phyloP scores from a whole-genome alignment of 2,797 vertebrate genomes.

The Chanos chanos region DNA sequence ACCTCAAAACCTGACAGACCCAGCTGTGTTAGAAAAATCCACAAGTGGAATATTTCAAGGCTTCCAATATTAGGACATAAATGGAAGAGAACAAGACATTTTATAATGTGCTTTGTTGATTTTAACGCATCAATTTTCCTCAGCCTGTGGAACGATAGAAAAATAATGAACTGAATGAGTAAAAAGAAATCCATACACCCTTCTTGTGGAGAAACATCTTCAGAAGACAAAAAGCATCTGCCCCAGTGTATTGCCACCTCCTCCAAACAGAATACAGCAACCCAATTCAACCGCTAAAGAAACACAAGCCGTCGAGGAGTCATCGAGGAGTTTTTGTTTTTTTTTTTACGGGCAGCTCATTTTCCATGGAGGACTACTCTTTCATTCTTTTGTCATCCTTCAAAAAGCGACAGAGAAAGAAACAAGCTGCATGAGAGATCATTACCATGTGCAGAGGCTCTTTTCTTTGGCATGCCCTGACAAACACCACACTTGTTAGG shows the following conservation, averaged over 20 bases:
- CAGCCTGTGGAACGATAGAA: no score
- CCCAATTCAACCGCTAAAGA: slow-evolving; percentile 34
- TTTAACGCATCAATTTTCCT: no score
- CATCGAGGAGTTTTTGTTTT: slow-evolving; percentile 37
- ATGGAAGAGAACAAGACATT: no score
- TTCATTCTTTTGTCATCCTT: slow-evolving; percentile 31
- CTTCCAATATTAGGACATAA: no score
- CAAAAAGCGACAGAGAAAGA: slow-evolving; percentile 46
- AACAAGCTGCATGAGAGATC: slow-evolving; percentile 34
- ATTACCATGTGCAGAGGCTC: slow-evolving; percentile 38
- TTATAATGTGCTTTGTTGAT: no score
- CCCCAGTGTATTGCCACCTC: slow-evolving; percentile 18
- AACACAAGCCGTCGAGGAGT: slow-evolving; percentile 40
- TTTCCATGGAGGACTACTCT: slow-evolving; percentile 38
- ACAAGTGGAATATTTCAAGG: no score
- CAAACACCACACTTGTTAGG: slow-evolving; percentile 26
- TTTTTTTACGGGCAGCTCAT: no score
- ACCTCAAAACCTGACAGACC: no score
- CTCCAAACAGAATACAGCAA: slow-evolving; percentile 16
- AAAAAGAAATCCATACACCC: slow-evolving; percentile 21
- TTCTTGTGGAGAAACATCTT: no score
- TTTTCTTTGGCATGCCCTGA: slow-evolving; percentile 10
- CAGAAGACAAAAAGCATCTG: slow-evolving; percentile 14
- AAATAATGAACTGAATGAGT: slow-evolving; percentile 9
- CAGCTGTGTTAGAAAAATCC: no score